Conservation (phyloP, 2,888 invertebrate species). For the Halictus ligatus region DNA sequence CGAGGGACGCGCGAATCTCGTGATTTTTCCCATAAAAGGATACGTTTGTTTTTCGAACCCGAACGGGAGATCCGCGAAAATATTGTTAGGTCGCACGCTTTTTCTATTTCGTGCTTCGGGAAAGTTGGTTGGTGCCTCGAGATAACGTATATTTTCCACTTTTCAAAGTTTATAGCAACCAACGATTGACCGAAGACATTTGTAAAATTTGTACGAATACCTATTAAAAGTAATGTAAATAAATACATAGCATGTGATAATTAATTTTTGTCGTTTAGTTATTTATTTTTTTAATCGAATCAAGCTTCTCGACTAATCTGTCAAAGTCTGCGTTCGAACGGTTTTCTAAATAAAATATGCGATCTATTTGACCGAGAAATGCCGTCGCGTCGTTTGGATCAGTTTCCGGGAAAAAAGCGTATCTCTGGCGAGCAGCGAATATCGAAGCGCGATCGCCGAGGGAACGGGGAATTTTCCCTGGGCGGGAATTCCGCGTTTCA, state of each 20-base stretch:
- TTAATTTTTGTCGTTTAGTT: too few species aligned
- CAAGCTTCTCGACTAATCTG: neutral
- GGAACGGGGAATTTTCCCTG: slow-evolving; percentile 22
- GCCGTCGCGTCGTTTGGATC: neutral
- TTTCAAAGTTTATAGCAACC: neutral
- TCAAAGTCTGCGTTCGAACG: neutral
- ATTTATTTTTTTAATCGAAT: neutral
- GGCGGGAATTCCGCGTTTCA: slow-evolving; percentile 15
- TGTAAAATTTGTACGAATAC: too few species aligned
- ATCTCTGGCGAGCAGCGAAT: neutral
- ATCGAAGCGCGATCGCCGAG: neutral
- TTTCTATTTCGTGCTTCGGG: neutral
- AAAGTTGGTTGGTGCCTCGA: neutral
- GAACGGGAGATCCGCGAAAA: neutral
- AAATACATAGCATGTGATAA: too few species aligned
- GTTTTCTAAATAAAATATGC: neutral
- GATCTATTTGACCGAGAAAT: too few species aligned
- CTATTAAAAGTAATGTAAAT: too few species aligned
- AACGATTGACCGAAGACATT: neutral
- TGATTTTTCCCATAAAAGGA: neutral
- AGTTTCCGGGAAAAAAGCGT: neutral
- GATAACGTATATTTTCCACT: neutral
- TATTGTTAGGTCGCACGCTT: neutral
- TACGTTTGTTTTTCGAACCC: neutral
- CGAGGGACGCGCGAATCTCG: slow-evolving; percentile 7